Evolutionary conservation across 64 coral and sea anemone genomes (phyloP).

Genomic region (Exaiptasia diaphana): DNA sequence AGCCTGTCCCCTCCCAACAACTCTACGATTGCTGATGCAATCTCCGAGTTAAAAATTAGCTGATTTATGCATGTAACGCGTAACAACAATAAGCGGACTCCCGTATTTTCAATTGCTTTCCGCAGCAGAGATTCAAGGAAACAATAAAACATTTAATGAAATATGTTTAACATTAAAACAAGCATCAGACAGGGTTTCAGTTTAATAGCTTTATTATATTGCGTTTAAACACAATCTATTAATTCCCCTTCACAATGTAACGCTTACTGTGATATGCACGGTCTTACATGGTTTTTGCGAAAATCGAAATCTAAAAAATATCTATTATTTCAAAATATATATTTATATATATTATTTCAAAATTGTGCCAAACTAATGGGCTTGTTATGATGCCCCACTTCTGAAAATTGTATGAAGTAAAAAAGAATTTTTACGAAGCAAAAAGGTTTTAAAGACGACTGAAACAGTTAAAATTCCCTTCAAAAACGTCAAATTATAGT

Average conservation of each 20-base stretch:
- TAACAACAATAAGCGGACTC: background rate
- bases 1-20: too few species aligned
- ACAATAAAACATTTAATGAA: background rate
- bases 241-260: background rate
- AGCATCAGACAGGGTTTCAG: background rate
- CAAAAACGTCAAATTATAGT: background rate
- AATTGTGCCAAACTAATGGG: background rate
- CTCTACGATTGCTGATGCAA: too few species aligned
- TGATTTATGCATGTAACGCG: background rate
- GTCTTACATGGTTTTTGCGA: background rate
- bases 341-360: background rate
- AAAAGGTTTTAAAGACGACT: background rate
- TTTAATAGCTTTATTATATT: background rate
- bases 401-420: background rate
- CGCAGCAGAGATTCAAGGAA: background rate
- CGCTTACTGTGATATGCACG: background rate
- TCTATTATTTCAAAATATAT: background rate
- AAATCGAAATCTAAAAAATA: background rate
- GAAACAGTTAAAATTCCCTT: conserved; percentile 13
- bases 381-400: background rate
- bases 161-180: background rate
- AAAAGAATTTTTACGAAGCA: background rate
- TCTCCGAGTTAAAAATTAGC: too few species aligned
- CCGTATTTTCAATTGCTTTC: background rate
- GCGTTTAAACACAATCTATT: background rate